Evolutionary conservation across 2,113 vertebrate species (phyloP).

Genomic region (Caretta caretta): DNA sequence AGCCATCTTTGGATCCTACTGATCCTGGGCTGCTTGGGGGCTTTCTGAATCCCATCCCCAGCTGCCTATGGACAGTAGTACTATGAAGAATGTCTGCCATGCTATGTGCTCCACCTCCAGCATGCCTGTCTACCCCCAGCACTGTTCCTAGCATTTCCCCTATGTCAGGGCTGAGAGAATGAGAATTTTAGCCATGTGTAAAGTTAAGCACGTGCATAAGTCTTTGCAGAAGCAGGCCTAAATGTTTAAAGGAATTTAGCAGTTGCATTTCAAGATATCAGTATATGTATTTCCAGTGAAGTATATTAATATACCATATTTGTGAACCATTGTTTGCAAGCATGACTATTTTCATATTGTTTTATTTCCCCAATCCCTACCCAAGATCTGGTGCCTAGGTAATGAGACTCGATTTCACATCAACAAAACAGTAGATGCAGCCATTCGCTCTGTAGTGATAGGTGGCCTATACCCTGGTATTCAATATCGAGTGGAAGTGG

Average conservation of each 20-base stretch:
- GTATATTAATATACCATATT: background rate
- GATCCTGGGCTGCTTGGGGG: background rate
- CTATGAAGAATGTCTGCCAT: background rate
- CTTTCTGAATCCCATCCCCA: background rate
- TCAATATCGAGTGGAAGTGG: slow-evolving; percentile 95
- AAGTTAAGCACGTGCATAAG: background rate
- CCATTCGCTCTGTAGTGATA: slow-evolving; percentile 96
- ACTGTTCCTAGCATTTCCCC: background rate
- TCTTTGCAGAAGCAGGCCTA: background rate
- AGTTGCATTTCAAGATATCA: background rate
- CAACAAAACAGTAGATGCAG: slow-evolving; percentile 97
- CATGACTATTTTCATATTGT: background rate
- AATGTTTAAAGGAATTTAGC: background rate
- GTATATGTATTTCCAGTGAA: background rate
- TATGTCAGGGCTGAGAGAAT: background rate
- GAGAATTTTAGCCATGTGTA: background rate
- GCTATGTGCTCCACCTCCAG: background rate
- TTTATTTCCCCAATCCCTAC: slow-evolving; percentile 46
- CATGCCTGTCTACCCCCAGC: background rate
- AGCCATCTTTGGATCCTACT: background rate
- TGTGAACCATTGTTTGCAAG: rapidly evolving
- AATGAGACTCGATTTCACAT: slow-evolving; percentile 98
- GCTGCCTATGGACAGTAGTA: background rate
- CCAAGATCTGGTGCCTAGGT: slow-evolving; percentile 97
- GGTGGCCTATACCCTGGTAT: slow-evolving; percentile 95